Conservation (phyloP, 2,888 invertebrate genomes). For the Cyaniris semiargus region DNA sequence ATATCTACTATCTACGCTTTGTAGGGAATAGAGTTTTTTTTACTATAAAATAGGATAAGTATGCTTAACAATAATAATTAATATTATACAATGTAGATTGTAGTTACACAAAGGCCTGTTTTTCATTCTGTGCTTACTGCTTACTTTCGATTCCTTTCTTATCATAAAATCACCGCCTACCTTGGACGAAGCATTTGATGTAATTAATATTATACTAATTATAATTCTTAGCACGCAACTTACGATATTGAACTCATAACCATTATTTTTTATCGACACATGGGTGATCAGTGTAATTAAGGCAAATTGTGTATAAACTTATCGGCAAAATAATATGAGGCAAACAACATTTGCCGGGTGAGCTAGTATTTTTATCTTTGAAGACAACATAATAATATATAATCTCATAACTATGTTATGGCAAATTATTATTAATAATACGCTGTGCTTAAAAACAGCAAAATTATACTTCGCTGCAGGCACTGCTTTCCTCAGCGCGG, state of each 20-base stretch:
- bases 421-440: no score
- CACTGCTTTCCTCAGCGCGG: background rate
- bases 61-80: no score
- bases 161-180: background rate
- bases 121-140: background rate
- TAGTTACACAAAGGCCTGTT: background rate
- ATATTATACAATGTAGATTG: background rate
- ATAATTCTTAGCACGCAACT: background rate
- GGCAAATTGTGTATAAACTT: background rate
- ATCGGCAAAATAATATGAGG: no score
- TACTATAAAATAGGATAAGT: no score
- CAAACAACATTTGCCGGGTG: no score
- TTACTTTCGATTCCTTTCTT: background rate
- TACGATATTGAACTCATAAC: background rate
- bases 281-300: background rate
- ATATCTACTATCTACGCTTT: no score
- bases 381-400: no score
- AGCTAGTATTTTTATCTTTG: no score
- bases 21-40: no score
- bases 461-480: background rate
- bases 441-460: no score
- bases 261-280: constrained; percentile 6
- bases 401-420: background rate
- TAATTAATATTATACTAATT: constrained; percentile 3
- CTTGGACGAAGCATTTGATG: background rate